Conservation (phyloP, 2,113 vertebrate genomes). For the Motacilla tschutschensis region DNA sequence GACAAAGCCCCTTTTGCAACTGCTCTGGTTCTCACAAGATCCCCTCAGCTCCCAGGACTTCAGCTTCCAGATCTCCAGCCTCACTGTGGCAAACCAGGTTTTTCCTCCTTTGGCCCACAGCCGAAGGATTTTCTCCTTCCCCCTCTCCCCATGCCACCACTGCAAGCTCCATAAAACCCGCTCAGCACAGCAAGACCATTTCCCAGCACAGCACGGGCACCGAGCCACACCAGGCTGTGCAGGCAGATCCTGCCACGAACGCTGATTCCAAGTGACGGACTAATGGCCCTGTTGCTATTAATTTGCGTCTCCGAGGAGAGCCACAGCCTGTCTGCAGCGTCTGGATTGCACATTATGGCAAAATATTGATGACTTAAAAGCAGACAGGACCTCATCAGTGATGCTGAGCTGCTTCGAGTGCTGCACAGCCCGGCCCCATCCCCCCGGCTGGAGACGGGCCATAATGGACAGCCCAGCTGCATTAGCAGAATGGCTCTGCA, state of each 20-base stretch:
- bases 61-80: background rate
- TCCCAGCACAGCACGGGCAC: background rate
- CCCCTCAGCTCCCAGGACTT: background rate
- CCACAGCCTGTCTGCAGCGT: slow-evolving; percentile 50
- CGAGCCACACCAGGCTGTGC: background rate
- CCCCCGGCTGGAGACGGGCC: background rate
- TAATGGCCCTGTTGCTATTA: slow-evolving; percentile 70
- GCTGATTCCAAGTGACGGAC: slow-evolving; percentile 54
- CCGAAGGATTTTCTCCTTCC: background rate
- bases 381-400: slow-evolving; percentile 56
- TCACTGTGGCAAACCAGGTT: background rate
- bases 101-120: background rate
- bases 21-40: background rate
- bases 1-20: background rate
- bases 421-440: background rate
- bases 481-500: slow-evolving; percentile 42
- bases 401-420: background rate
- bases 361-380: slow-evolving; percentile 65
- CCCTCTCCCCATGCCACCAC: fast-evolving
- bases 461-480: slow-evolving; percentile 9
- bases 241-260: slow-evolving; percentile 8
- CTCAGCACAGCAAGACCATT: background rate
- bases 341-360: slow-evolving; percentile 61
- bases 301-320: slow-evolving; percentile 59
- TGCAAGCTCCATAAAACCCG: background rate